A percentile compares a stretch with the other conserved stretches of the same genome.
Evolutionary conservation across 2,888 invertebrate genomes (phyloP).

Genomic region (Exocentrus adspersus): DNA sequence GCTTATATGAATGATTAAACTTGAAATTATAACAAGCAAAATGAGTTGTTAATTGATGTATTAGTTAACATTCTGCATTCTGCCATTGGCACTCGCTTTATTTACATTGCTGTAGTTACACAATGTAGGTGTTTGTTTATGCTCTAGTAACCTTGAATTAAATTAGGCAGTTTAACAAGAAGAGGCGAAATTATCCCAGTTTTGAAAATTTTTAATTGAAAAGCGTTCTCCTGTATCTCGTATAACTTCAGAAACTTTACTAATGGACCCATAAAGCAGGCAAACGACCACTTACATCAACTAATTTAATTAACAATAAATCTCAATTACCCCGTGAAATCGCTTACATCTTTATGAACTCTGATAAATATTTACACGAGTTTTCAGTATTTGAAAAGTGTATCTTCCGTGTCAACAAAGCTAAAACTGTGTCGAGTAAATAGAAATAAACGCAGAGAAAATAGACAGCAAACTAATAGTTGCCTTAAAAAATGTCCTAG

Average conservation of each 20-base stretch:
- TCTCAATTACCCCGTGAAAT: not conserved
- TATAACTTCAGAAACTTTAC: no score
- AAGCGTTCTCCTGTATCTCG: no score
- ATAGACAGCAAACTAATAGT: no score
- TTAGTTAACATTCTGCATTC: not conserved
- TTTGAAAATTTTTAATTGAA: no score
- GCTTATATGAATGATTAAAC: constrained; percentile 5
- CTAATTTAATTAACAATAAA: constrained; percentile 1
- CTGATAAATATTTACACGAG: constrained; percentile 7
- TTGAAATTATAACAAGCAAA: constrained; percentile 8
- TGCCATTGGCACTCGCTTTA: constrained; percentile 11
- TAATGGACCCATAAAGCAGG: no score
- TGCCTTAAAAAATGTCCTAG: no score
- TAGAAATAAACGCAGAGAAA: not conserved
- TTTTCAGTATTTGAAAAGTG: not conserved
- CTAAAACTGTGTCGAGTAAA: constrained; percentile 4
- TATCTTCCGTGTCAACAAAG: not conserved
- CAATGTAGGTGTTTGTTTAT: constrained; percentile 10
- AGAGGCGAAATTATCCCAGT: no score
- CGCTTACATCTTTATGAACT: not conserved
- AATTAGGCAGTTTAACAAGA: no score
- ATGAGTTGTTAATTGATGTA: not conserved
- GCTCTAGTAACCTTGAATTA: constrained; percentile 12
- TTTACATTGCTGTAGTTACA: constrained; percentile 7
- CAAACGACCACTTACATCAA: not conserved